Evolutionary conservation across 2,797 vertebrate species (phyloP).

Genomic region (Chaenodraco wilsoni): DNA sequence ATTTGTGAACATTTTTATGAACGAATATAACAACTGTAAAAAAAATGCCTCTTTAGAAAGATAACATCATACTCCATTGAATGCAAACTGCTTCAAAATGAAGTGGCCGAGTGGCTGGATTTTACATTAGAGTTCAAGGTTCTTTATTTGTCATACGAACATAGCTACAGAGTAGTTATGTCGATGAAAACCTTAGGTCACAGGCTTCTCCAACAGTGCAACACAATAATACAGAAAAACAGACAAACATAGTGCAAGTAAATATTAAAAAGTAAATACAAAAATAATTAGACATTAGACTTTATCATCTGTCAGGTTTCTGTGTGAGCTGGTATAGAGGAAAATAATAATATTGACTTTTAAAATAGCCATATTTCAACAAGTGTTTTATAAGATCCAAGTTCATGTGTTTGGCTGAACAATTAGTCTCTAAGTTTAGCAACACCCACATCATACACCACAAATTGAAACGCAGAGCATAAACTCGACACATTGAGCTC

Average conservation of each 20-base stretch:
- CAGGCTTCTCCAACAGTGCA: no score
- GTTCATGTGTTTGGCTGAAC: slow-evolving; percentile 3
- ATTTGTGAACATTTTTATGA: no score
- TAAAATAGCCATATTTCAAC: slow-evolving; percentile 4
- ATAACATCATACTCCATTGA: neutral
- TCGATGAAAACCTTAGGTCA: no score
- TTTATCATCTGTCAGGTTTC: neutral
- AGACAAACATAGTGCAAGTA: no score
- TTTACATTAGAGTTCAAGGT: neutral
- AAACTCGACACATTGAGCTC: slow-evolving; percentile 33
- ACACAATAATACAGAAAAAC: no score
- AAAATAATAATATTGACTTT: neutral
- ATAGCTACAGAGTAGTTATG: no score
- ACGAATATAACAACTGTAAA: neutral
- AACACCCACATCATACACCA: slow-evolving; percentile 30
- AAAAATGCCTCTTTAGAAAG: neutral
- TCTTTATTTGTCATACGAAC: no score
- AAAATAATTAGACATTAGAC: neutral
- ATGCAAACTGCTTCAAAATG: neutral
- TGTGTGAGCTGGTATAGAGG: neutral
- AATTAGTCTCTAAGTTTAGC: slow-evolving; percentile 11
- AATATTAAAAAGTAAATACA: no score
- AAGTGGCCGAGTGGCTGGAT: no score
- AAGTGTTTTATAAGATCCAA: neutral
- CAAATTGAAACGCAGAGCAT: slow-evolving; percentile 28